Evolutionary conservation across 2,797 vertebrate species (phyloP), one percentile per base, ranked within the genome.

Genomic region (Sebastes iracundus): DNA sequence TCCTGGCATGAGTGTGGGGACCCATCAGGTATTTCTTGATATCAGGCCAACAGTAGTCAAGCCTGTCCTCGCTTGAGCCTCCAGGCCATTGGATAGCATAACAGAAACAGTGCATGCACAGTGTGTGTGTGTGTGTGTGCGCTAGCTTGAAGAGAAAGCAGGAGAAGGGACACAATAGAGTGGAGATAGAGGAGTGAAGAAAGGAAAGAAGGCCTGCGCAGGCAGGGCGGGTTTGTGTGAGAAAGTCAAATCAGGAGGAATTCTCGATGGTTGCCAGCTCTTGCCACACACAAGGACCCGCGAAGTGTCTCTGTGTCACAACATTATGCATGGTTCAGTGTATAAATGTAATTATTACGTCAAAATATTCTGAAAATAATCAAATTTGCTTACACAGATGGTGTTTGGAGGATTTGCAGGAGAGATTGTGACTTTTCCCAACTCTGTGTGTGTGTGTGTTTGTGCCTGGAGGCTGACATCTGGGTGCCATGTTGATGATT

Each of bases 11-110:
- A 89, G 71, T 72, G 73, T 23, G 72, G 76, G 88, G 85, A 91
- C 82, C 87, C 86, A 85, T 90, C 91, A 94, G 92, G 91, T 93
- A 93, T 90, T 90, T 92, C 89, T 90, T 93, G 92, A 90, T 84
- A 80, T 67, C 68, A 71, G 79, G 90, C 93, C 91, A 93, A 91
- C 82, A 79, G 77, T 77, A 93, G 88, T 92, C 92, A 94, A 89
- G 91, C 90, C 90, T 87, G 88, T 93, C 92, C 91, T 91, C 81
- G 84, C 89, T 92, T 83, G 76, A 91, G 91, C 91, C 93, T 93
- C 71, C 77, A 33, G 88, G 90, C 84, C 87, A 82, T 90, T 88
- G 90, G 87, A 88, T 88, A 88, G 72, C 71, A 70, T 81, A 88
- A 89, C 80, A 90, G 76, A 84, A 75, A 69, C 4, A 7, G 32